Base-by-base conservation (phyloP, 1,140 invertebrate genomes). In the Hesperophylax magnus region DNA sequence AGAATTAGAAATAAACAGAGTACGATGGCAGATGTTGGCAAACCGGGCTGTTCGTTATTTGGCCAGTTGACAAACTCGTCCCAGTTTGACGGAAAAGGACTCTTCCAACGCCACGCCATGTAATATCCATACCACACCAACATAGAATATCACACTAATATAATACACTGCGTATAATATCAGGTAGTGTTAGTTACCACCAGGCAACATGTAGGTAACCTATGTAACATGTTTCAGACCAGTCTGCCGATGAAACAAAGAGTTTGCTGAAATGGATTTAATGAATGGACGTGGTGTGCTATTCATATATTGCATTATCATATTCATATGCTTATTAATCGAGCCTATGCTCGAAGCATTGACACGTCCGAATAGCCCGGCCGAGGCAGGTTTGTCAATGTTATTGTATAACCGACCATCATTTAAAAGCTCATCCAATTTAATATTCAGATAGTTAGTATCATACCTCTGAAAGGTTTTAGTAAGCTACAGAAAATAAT, bases 261-360 rank as follows among this genome's bases (percentile, higher is more conserved):
- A 78, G 63, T 69, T 20, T 71, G 63, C 77, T 71, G n/a, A 71
- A 69, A 67, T 69, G 77, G 52, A 20, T 71, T 78, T 47, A 67
- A 53, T 78, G 77, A 78, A 78, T 78, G 77, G 65, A 67, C 63
- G 77, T 69, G 77, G 7, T 20, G n/a, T 34, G 77, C 61, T 52
- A 71, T 77, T 77, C 53, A 78, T 47, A 47, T 47, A 47, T 47
- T 11, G 39, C 14, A 47, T 47, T 47, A 47, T 72, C 69, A 54
- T 54, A 72, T 72, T 71, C 17, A 20, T 53, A 53, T 53, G 24
- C 47, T 67, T 67, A 39, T 34, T 67, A 72, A 72, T 72, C 52
- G 14, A 56, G 20, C 69, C 11, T 72, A 15, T 54, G 54, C 27
- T 72, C 69, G 24, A 72, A 56, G 20, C 69, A 27, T 54, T 72